phyloP scores from a whole-genome alignment of 1,140 invertebrate genomes.

The Pantala flavescens region DNA sequence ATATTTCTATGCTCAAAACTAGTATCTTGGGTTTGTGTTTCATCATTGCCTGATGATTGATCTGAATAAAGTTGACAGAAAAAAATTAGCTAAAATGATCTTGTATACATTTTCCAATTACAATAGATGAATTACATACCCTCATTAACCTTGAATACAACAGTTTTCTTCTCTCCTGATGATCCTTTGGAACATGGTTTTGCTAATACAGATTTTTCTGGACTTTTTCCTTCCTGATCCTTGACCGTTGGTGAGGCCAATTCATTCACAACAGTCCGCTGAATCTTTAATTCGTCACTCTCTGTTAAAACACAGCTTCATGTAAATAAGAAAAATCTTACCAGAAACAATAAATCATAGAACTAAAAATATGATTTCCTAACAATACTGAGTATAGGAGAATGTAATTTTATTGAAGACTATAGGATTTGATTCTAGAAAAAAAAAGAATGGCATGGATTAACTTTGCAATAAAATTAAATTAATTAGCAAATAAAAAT shows the following conservation, averaged over 20 bases:
- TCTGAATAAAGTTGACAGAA: background rate
- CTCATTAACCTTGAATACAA: background rate
- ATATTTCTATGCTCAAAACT: constrained; percentile 28
- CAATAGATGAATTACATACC: background rate
- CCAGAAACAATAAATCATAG: background rate
- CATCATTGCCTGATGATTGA: constrained; percentile 16
- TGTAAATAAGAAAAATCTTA: background rate
- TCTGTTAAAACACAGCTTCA: background rate
- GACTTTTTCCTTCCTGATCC: background rate
- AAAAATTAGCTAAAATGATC: background rate
- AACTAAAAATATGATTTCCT: background rate
- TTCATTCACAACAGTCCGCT: background rate
- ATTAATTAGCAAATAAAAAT: too few species aligned
- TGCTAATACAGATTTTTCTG: background rate
- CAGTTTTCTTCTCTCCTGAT: background rate
- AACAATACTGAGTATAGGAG: too few species aligned
- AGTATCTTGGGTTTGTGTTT: constrained; percentile 17
- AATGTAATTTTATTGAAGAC: background rate
- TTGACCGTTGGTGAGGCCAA: background rate
- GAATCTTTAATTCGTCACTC: background rate
- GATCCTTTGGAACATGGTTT: background rate
- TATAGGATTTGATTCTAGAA: too few species aligned
- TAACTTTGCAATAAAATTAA: too few species aligned
- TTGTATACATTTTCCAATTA: background rate
- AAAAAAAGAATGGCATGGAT: too few species aligned